Base-by-base conservation (phyloP, 2,113 vertebrate genomes). In the Tachycineta bicolor region DNA sequence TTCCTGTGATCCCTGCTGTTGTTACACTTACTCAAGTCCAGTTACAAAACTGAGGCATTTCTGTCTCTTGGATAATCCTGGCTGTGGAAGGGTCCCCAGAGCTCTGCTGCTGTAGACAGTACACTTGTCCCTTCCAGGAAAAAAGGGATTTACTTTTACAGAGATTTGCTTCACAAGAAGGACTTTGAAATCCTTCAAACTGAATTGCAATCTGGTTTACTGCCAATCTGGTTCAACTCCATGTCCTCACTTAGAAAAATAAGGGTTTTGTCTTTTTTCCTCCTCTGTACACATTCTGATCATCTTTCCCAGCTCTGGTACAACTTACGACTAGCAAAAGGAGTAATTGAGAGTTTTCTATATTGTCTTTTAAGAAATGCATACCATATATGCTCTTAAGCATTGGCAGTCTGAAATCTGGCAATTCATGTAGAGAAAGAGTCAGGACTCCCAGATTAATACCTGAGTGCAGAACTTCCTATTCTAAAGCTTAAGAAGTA, bases 381-480 rank as follows among this genome's bases (percentile, higher is more conserved):
- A 73, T 92, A 91, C 65, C 60, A 16, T 86, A 34, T 83, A 68
- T 80, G 87, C 74, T 93, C 7, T 91, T 90, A 68, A 88, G 85
- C 84, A 3, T 0, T 80, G 90, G 92, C 73, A 91, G 80, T 90
- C 89, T 84, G 73, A 78, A 94, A 93, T 89, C 71, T 84, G 88
- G 62, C 85, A 87, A 14, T 84, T 93, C 88, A 93, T 20, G 87
- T 53, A 88, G 75, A 81, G 91, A 65, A 78, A n/a, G 53, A 86
- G 75, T 90, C 68, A 63, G 25, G 67, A 19, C 74, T 86, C 76
- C 86, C 83, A 83, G 10, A 94, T 80, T 43, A 83, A 95, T 90
- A 96, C 96, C 96, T 97, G 97, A 97, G 97, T 96, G 93, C 93
- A 97, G 68, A 86, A 87, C 73, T 75, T 95, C 59, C 80, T 97